These are phyloP conservation scores for Macrophya alboannulata DNA, from an alignment of 2,888 invertebrate genomes.

Conservation along the genomic window DNA sequence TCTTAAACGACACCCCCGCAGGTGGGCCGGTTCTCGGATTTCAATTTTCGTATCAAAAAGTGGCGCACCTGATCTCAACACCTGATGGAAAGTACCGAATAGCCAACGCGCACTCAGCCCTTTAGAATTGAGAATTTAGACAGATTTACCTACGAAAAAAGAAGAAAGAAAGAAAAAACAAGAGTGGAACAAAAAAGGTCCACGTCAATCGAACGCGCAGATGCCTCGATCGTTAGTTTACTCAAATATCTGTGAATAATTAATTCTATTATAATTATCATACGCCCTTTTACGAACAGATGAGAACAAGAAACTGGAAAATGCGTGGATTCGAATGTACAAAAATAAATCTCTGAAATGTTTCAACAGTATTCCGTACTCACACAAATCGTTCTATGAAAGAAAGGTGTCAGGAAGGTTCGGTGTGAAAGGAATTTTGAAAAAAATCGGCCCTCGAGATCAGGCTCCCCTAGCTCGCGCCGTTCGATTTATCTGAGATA, in stretches of 20 bases:
- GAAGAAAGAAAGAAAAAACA: background rate
- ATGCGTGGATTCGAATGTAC: background rate
- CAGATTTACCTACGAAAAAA: background rate
- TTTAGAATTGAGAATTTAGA: background rate
- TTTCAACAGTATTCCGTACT: conserved; percentile 12
- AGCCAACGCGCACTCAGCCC: background rate
- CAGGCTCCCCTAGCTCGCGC: background rate
- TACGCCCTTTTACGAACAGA: background rate
- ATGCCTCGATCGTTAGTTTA: background rate
- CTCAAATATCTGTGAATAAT: conserved; percentile 7
- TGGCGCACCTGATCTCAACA: conserved; percentile 48
- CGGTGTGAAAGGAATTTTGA: conserved; percentile 31
- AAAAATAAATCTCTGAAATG: background rate
- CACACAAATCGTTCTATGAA: background rate
- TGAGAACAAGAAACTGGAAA: background rate
- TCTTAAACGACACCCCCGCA: conserved; percentile 34
- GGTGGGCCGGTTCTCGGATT: conserved; percentile 39
- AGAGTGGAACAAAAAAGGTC: background rate
- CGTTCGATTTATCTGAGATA: conserved; percentile 38
- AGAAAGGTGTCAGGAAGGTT: conserved; percentile 41
- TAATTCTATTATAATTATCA: background rate
- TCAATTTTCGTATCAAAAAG: conserved; percentile 52
- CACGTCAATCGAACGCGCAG: background rate
- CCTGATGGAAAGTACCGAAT: conserved; percentile 33
- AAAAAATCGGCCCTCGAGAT: conserved; percentile 32